phyloP scores from a whole-genome alignment of 2,888 invertebrate genomes.

The Drosophila pegasa region DNA sequence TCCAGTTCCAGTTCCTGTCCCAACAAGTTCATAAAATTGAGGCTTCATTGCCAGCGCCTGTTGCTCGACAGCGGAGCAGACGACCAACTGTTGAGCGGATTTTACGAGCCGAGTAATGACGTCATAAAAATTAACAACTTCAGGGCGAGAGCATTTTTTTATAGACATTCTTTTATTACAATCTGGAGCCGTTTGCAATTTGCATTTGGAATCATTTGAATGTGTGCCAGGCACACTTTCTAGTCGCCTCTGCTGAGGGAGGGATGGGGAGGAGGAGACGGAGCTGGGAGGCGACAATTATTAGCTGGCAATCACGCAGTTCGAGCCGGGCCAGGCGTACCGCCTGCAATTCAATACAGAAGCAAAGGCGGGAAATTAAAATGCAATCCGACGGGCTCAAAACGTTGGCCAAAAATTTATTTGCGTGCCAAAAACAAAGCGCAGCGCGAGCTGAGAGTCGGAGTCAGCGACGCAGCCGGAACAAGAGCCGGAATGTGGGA shows the following conservation, averaged over 20 bases:
- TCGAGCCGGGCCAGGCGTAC: conserved; percentile 32
- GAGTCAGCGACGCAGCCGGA: conserved; percentile 14
- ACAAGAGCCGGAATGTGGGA: conserved; percentile 26
- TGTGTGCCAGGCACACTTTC: conserved; percentile 58
- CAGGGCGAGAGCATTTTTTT: conserved; percentile 49
- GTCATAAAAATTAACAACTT: conserved; percentile 84
- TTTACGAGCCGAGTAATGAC: conserved; percentile 84
- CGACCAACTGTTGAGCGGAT: conserved; percentile 83
- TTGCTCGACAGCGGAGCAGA: conserved; percentile 52
- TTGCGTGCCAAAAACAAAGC: conserved; percentile 51
- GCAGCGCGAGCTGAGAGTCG: conserved; percentile 9
- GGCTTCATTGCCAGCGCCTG: conserved; percentile 57
- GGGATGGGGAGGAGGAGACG: neutral
- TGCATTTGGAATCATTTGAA: conserved; percentile 57
- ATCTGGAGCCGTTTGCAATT: conserved; percentile 36
- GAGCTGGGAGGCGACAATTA: conserved; percentile 41
- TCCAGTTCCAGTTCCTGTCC: conserved; percentile 18
- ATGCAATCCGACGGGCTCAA: conserved; percentile 48
- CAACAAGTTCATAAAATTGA: conserved; percentile 68
- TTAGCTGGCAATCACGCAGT: conserved; percentile 51
- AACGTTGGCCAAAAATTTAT: conserved; percentile 47
- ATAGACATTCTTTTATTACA: conserved; percentile 28
- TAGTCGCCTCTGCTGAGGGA: conserved; percentile 2
- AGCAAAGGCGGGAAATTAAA: conserved; percentile 59
- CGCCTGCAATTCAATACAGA: conserved; percentile 37